Conservation (phyloP, 2,888 invertebrate species). For the Itoplectis maculator region DNA sequence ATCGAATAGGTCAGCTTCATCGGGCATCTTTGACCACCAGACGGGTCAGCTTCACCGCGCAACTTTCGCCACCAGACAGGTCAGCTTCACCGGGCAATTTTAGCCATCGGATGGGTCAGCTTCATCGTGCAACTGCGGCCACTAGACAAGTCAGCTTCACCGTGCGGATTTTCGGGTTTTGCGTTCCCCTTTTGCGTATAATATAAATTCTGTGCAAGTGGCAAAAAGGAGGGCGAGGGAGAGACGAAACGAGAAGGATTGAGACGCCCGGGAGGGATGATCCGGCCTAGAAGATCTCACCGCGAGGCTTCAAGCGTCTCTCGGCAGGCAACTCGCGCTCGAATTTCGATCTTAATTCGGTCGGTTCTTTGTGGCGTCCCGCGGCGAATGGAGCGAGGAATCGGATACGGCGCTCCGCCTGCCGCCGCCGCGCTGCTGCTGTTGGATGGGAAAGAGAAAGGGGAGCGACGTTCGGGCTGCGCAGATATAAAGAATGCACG, state of each 20-base stretch:
- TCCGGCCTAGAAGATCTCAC: constrained; percentile 34
- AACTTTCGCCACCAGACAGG: too few relatives aligned
- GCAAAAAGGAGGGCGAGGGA: constrained; percentile 8
- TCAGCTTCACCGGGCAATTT: constrained; percentile 49
- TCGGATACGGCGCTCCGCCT: constrained; percentile 35
- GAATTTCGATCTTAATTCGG: constrained; percentile 63
- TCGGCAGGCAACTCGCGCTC: constrained; percentile 48
- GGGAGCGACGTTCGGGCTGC: background rate
- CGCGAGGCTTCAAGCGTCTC: background rate
- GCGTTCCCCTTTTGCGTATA: background rate
- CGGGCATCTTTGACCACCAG: too few relatives aligned
- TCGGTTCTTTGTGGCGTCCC: constrained; percentile 42
- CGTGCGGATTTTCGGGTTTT: constrained; percentile 4
- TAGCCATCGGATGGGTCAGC: too few relatives aligned
- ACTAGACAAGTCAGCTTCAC: constrained; percentile 56
- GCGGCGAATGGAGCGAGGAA: constrained; percentile 30
- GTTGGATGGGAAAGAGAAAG: constrained; percentile 15
- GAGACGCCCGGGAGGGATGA: constrained; percentile 28
- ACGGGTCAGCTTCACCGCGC: constrained; percentile 53
- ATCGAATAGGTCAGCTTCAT: too few relatives aligned
- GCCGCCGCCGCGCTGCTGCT: constrained; percentile 7
- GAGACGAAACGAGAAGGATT: background rate
- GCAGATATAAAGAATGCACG: background rate
- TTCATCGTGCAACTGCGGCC: background rate
- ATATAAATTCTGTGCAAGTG: background rate